Evolutionary conservation across 2,113 vertebrate genomes (phyloP).

Genomic region (Illadopsis cleaveri): DNA sequence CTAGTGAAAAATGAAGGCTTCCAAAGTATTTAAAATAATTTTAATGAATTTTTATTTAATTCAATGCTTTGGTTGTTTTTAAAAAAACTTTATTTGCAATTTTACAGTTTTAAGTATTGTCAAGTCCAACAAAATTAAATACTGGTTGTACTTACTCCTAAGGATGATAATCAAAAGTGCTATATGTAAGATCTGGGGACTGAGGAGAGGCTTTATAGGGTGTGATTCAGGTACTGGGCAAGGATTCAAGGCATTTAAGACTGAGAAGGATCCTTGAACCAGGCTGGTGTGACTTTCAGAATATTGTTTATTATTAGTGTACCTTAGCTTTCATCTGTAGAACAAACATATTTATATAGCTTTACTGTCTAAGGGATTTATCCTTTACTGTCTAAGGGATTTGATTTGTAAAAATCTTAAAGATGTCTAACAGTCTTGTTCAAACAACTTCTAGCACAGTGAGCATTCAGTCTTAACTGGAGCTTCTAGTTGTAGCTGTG

Average conservation of each 20-base stretch:
- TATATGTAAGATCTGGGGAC: neutral
- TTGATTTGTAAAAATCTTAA: conserved; percentile 4
- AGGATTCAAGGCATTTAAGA: neutral
- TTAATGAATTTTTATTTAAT: neutral
- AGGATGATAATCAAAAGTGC: neutral
- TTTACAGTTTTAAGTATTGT: neutral
- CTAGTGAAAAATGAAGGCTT: neutral
- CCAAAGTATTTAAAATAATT: neutral
- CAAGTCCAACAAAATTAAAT: neutral
- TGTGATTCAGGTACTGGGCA: neutral
- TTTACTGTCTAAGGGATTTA: neutral
- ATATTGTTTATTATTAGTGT: neutral
- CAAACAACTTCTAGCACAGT: neutral
- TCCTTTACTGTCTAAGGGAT: neutral
- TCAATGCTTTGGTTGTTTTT: neutral
- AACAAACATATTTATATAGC: neutral
- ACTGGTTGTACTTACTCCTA: neutral
- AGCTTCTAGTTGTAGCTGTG: neutral
- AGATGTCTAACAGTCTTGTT: neutral
- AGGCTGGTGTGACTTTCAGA: neutral
- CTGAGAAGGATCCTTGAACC: neutral
- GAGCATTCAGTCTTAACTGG: neutral
- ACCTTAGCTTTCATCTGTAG: neutral
- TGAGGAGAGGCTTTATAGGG: neutral
- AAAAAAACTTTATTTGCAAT: neutral